phyloP scores from a whole-genome alignment of 2,797 vertebrate species.

The Bradypus variegatus region DNA sequence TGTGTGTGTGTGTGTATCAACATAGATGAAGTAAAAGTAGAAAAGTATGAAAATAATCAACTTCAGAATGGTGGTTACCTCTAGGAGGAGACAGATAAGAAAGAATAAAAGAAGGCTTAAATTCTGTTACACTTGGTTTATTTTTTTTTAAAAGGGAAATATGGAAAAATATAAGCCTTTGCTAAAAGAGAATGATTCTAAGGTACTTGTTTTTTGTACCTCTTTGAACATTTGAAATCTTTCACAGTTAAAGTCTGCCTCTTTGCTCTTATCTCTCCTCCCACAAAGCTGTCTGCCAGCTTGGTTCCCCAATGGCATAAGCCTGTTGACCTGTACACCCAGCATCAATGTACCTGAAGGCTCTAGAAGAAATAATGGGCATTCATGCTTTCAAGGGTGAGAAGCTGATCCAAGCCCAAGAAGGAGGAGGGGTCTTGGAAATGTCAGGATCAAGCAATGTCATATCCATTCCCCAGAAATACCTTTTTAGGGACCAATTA shows the following conservation, averaged over 20 bases:
- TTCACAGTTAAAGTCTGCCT: not conserved
- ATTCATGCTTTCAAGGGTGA: not conserved
- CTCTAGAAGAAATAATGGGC: slow-evolving; percentile 4
- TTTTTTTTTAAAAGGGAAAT: not conserved
- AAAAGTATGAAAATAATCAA: not conserved
- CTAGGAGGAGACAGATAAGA: not conserved
- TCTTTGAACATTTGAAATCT: not conserved
- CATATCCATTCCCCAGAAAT: not conserved
- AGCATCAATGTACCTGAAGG: not conserved
- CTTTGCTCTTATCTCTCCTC: not conserved
- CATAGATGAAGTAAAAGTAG: not conserved
- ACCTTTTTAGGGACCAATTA: not conserved
- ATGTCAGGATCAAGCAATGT: not conserved
- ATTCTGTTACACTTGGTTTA: not conserved
- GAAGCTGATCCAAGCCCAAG: no score
- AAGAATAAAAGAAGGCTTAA: not conserved
- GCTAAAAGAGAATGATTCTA: not conserved
- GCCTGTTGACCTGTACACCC: not conserved
- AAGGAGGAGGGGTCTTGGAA: not conserved
- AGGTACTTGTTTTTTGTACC: not conserved
- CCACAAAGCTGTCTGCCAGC: not conserved
- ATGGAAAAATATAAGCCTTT: not conserved
- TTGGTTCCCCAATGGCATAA: not conserved
- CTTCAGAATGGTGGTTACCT: not conserved
- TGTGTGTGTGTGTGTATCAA: not conserved